Percentiles rank a stretch among this genome's conserved stretches.
These are phyloP conservation scores for Apis laboriosa DNA, from an alignment of 1,140 invertebrate species.

Conservation along the genomic window DNA sequence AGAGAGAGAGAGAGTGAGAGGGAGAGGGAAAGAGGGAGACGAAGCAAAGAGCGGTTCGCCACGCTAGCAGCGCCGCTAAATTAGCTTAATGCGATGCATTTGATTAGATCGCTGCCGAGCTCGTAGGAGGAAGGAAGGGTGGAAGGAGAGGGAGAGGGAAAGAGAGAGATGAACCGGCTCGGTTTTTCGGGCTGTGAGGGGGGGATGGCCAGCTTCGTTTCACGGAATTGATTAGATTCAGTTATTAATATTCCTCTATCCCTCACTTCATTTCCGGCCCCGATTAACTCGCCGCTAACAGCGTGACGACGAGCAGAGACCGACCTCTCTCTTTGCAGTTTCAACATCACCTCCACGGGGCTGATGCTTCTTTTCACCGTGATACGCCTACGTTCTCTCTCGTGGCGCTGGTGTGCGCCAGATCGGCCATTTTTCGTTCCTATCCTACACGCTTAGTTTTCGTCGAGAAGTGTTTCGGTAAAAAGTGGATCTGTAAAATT, in stretches of 20 bases:
- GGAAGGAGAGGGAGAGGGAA: slow-evolving; percentile 11
- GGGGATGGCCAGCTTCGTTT: slow-evolving; percentile 72
- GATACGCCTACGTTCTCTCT: slow-evolving; percentile 12
- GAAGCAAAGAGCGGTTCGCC: slow-evolving; percentile 61
- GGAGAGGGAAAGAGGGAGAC: slow-evolving; percentile 6
- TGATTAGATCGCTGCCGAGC: slow-evolving; percentile 74
- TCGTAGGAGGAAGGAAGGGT: slow-evolving; percentile 48
- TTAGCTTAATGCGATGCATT: slow-evolving; percentile 76
- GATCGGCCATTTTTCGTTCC: too few relatives aligned
- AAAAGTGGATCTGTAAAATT: too few relatives aligned
- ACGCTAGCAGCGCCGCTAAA: slow-evolving; percentile 73
- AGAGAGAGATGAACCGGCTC: slow-evolving; percentile 36
- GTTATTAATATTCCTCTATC: slow-evolving; percentile 81
- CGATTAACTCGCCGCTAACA: slow-evolving; percentile 78
- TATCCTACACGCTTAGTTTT: too few relatives aligned
- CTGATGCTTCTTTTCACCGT: slow-evolving; percentile 29
- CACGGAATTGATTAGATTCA: slow-evolving; percentile 80
- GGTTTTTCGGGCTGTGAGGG: slow-evolving; percentile 65
- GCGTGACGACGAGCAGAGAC: slow-evolving; percentile 77
- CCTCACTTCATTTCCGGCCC: slow-evolving; percentile 79
- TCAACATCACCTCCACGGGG: slow-evolving; percentile 20
- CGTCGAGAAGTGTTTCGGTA: too few relatives aligned
- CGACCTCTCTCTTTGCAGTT: slow-evolving; percentile 31
- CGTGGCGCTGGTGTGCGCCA: too few relatives aligned
- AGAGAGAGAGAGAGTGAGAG: not conserved